Evolutionary conservation across 2,113 vertebrate genomes (phyloP).

Genomic region (Corythaixoides concolor): DNA sequence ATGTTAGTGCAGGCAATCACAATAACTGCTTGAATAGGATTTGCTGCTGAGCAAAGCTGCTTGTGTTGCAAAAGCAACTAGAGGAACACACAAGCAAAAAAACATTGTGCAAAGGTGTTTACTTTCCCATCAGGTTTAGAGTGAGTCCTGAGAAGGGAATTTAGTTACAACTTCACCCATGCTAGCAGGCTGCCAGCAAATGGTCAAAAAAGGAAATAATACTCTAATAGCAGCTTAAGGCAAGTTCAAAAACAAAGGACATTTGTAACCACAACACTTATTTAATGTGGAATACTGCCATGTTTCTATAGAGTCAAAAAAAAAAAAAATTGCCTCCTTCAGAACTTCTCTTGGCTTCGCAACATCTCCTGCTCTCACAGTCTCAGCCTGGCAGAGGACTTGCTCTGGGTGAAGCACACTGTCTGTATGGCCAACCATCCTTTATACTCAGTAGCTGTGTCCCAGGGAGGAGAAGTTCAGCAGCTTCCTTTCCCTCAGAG

Average conservation of each 20-base stretch:
- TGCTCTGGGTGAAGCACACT: fast-evolving
- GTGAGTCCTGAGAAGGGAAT: constrained; percentile 16
- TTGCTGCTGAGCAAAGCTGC: constrained; percentile 43
- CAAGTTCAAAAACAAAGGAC: background rate
- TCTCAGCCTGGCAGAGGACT: background rate
- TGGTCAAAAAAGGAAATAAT: constrained; percentile 17
- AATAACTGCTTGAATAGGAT: constrained; percentile 47
- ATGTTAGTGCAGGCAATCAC: constrained; percentile 47
- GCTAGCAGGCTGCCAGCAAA: background rate
- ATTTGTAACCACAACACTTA: background rate
- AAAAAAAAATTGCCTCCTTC: background rate
- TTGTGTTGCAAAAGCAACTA: constrained; percentile 50
- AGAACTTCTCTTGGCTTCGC: fast-evolving
- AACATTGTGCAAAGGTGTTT: constrained; percentile 25
- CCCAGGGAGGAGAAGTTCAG: background rate
- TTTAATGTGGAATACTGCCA: background rate
- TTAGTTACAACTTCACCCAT: background rate
- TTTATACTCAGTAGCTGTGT: fast-evolving
- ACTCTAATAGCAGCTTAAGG: background rate
- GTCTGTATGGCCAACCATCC: too few relatives aligned
- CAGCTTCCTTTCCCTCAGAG: background rate
- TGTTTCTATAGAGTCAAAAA: background rate
- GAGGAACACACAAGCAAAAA: background rate
- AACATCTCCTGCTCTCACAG: fast-evolving
- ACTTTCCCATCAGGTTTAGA: background rate